Conservation (phyloP, 2,888 invertebrate species). For the Hyppa rectilinea region DNA sequence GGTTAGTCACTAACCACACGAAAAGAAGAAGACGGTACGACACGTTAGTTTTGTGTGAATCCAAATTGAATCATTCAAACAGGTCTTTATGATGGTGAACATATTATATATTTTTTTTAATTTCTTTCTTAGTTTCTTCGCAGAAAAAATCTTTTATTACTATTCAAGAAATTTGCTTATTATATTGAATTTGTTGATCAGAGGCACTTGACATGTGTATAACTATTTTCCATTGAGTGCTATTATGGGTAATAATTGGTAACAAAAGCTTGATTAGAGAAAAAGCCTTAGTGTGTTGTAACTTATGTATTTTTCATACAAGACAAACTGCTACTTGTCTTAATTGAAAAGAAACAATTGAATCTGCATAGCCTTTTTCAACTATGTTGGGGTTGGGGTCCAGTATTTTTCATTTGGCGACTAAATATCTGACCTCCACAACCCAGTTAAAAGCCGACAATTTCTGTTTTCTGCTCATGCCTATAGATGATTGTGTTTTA, state of each 20-base stretch:
- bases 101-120: not conserved
- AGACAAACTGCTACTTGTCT: not conserved
- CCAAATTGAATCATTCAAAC: not conserved
- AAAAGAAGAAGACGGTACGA: too few relatives aligned
- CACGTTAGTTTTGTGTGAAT: not conserved
- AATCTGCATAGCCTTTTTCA: not conserved
- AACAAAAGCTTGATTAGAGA: not conserved
- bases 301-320: not conserved
- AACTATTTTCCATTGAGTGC: not conserved
- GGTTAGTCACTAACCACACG: too few relatives aligned
- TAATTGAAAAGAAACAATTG: too few relatives aligned
- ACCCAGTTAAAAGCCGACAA: not conserved
- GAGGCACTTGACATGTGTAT: not conserved
- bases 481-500: not conserved
- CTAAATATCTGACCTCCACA: not conserved
- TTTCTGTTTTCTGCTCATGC: not conserved
- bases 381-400: too few relatives aligned
- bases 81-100: too few relatives aligned
- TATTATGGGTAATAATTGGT: not conserved
- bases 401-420: not conserved
- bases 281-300: not conserved
- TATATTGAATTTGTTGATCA: not conserved
- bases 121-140: not conserved
- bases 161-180: not conserved
- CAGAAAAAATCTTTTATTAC: too few relatives aligned